Evolutionary conservation across 2,888 invertebrate species (phyloP).

Genomic region (Cheilosia urbana): DNA sequence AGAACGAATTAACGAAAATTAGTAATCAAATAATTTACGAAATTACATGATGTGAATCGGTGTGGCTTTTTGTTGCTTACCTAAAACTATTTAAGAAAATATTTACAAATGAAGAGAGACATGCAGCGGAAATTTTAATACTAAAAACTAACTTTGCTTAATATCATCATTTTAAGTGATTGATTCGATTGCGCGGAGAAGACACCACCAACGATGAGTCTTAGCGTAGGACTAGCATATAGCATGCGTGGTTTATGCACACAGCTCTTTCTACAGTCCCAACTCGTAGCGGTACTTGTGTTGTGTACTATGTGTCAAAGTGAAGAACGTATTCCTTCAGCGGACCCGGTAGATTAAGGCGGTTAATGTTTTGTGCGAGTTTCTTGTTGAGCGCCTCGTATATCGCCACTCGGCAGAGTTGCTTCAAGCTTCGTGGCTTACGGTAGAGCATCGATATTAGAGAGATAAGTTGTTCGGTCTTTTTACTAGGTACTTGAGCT

Average conservation of each 20-base stretch:
- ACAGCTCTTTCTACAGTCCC: slow-evolving; percentile 12
- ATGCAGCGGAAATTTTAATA: slow-evolving; percentile 36
- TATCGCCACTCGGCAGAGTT: slow-evolving; percentile 88
- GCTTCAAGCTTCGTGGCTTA: slow-evolving; percentile 89
- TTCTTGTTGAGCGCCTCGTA: slow-evolving; percentile 87
- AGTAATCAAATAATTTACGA: slow-evolving; percentile 15
- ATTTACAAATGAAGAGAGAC: slow-evolving; percentile 60
- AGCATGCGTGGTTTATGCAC: slow-evolving; percentile 12
- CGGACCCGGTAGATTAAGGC: slow-evolving; percentile 88
- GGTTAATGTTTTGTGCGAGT: slow-evolving; percentile 87
- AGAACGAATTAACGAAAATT: slow-evolving; percentile 44
- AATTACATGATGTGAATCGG: slow-evolving; percentile 32
- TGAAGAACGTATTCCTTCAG: slow-evolving; percentile 89
- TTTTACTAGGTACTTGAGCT: slow-evolving; percentile 87
- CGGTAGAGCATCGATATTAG: slow-evolving; percentile 87
- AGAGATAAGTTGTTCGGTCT: slow-evolving; percentile 87
- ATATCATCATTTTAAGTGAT: slow-evolving; percentile 61
- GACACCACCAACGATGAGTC: background rate
- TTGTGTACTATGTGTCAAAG: slow-evolving; percentile 85
- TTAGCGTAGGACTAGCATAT: slow-evolving; percentile 23
- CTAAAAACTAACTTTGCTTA: slow-evolving; percentile 45
- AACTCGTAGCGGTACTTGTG: slow-evolving; percentile 39
- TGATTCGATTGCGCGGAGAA: slow-evolving; percentile 52
- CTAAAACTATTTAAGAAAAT: slow-evolving; percentile 45
- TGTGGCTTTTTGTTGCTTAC: slow-evolving; percentile 23